Percentiles rank a stretch among this genome's conserved stretches.
These are phyloP conservation scores for Callipepla squamata DNA, from an alignment of 2,113 vertebrate species.

Conservation along the genomic window DNA sequence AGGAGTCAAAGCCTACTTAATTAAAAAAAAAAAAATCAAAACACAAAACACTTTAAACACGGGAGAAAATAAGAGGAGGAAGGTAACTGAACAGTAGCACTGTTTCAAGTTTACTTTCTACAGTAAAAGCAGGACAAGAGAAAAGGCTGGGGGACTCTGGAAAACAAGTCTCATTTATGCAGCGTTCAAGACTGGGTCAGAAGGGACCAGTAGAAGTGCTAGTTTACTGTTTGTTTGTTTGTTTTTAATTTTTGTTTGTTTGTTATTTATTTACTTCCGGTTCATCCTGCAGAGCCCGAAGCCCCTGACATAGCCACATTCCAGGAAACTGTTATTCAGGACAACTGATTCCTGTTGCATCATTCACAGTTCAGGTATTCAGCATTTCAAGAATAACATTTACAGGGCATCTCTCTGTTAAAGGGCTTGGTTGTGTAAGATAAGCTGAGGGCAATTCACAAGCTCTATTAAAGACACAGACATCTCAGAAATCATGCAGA, in stretches of 20 bases:
- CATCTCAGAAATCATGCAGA: background rate
- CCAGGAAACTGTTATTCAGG: background rate
- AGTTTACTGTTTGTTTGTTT: background rate
- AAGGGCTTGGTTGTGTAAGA: background rate
- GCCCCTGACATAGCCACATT: background rate
- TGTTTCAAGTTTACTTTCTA: background rate
- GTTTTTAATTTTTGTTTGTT: background rate
- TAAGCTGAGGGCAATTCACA: background rate
- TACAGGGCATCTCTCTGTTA: background rate
- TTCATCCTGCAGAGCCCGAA: background rate
- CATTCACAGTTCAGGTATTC: background rate
- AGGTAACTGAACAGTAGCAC: background rate
- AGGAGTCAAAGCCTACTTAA: background rate
- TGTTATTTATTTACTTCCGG: background rate
- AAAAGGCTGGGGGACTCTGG: background rate
- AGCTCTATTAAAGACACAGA: background rate
- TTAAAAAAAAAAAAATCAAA: background rate
- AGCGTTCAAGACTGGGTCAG: background rate
- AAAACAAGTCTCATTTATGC: background rate
- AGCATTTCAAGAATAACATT: background rate
- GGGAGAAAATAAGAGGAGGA: background rate
- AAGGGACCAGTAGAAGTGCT: background rate
- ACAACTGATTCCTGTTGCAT: background rate
- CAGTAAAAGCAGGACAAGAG: background rate
- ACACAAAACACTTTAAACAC: background rate